Conservation (phyloP, 2,797 vertebrate genomes). For the Sebastes nivosus region DNA sequence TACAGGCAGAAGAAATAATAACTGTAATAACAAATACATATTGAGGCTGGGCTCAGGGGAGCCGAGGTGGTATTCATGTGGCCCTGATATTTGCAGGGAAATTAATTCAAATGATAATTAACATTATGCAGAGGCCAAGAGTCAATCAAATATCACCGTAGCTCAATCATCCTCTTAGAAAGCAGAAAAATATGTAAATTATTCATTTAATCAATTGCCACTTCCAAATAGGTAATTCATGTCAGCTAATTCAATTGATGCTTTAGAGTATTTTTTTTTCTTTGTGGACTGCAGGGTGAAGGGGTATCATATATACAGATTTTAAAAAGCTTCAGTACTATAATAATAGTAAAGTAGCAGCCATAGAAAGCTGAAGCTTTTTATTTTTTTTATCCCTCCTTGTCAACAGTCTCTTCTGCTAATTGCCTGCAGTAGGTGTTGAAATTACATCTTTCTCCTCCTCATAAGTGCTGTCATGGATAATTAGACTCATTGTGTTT, state of each 20-base stretch:
- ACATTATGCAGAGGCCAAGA: constrained; percentile 24
- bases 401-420: background rate
- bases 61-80: background rate
- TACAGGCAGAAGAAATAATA: background rate
- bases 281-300: background rate
- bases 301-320: background rate
- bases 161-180: constrained; percentile 11
- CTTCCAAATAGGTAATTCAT: background rate
- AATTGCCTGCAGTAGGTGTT: constrained; percentile 20
- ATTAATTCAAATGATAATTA: constrained; percentile 35
- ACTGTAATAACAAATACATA: background rate
- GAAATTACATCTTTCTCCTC: background rate
- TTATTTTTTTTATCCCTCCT: background rate
- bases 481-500: constrained; percentile 6
- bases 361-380: background rate
- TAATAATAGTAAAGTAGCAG: background rate
- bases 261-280: background rate
- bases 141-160: constrained; percentile 9
- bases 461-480: background rate
- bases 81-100: constrained; percentile 10
- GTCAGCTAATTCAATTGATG: background rate
- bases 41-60: background rate
- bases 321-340: background rate
- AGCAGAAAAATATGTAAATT: background rate
- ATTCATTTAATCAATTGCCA: constrained; percentile 4